A percentile compares a stretch with the other conserved stretches of the same genome.
These are phyloP conservation scores for Zaprionus kolodkinae DNA, from an alignment of 1,140 invertebrate species.

Conservation along the genomic window DNA sequence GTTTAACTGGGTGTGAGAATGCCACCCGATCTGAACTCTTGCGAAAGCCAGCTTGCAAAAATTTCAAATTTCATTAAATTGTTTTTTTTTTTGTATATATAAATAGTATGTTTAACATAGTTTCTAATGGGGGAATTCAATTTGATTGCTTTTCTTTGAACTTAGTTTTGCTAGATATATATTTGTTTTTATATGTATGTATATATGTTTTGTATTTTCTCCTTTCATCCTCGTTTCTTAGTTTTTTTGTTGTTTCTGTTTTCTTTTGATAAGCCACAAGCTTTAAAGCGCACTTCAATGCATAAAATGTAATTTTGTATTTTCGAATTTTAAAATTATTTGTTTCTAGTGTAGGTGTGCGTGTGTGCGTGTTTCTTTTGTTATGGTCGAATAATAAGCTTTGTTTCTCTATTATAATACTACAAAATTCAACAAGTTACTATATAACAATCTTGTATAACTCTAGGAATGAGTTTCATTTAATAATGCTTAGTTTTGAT, in stretches of 20 bases:
- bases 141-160: constrained; percentile 63
- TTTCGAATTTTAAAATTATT: constrained; percentile 29
- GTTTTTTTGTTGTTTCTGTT: constrained; percentile 20
- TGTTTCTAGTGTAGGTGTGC: constrained; percentile 10
- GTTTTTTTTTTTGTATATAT: constrained; percentile 44
- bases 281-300: constrained; percentile 77
- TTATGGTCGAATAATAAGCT: constrained; percentile 60
- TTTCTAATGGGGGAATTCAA: constrained; percentile 60
- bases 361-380: constrained; percentile 40
- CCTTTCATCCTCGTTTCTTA: neutral
- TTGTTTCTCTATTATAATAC: constrained; percentile 59
- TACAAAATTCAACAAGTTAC: constrained; percentile 77
- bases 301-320: constrained; percentile 42
- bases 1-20: constrained; percentile 27
- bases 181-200: constrained; percentile 42
- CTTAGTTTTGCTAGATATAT: constrained; percentile 48
- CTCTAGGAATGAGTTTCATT: constrained; percentile 38
- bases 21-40: constrained; percentile 38
- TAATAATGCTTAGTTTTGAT: constrained; percentile 40
- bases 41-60: constrained; percentile 76
- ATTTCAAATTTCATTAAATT: constrained; percentile 52
- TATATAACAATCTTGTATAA: constrained; percentile 73
- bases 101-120: constrained; percentile 42
- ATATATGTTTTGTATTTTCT: constrained; percentile 36
- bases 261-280: constrained; percentile 71